A percentile compares a stretch with the other conserved stretches of the same genome.
These are phyloP conservation scores for Theocolax elegans DNA, from an alignment of 1,140 invertebrate genomes.

Conservation along the genomic window DNA sequence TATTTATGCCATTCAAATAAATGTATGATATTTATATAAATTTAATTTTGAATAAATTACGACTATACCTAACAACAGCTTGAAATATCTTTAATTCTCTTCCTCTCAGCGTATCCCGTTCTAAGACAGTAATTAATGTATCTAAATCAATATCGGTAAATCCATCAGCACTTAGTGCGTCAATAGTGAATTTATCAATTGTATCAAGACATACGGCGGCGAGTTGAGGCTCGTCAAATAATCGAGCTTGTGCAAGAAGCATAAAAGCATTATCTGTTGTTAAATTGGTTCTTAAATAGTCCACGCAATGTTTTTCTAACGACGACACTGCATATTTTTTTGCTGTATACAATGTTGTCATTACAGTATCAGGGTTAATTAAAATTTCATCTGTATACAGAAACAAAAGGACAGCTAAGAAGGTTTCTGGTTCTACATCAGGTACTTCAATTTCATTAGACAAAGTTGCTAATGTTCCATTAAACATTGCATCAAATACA, in stretches of 20 bases:
- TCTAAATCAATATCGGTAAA: conserved; percentile 90
- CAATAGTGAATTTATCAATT: conserved; percentile 87
- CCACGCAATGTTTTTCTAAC: conserved; percentile 86
- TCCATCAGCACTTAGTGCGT: conserved; percentile 84
- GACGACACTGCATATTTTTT: conserved; percentile 90
- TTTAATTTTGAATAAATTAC: conserved; percentile 16
- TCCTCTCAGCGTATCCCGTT: conserved; percentile 85
- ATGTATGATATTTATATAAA: not conserved
- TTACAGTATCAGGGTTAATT: conserved; percentile 87
- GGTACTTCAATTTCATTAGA: conserved; percentile 83
- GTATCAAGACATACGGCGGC: conserved; percentile 84
- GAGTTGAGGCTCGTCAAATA: conserved; percentile 85
- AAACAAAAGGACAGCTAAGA: conserved; percentile 78
- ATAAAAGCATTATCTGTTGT: conserved; percentile 89
- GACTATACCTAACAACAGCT: conserved; percentile 69
- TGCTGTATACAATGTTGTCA: conserved; percentile 87
- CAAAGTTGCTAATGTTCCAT: conserved; percentile 76
- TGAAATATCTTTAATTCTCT: conserved; percentile 86
- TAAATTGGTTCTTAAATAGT: conserved; percentile 84
- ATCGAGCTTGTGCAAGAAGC: conserved; percentile 80
- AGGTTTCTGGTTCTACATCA: conserved; percentile 85
- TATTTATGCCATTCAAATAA: conserved; percentile 14
- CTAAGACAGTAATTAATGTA: conserved; percentile 82
- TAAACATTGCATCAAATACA: conserved; percentile 91
- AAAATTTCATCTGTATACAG: conserved; percentile 88